These are phyloP conservation scores for Halcyon chelicuti DNA, from an alignment of 2,797 vertebrate species.

Conservation along the genomic window DNA sequence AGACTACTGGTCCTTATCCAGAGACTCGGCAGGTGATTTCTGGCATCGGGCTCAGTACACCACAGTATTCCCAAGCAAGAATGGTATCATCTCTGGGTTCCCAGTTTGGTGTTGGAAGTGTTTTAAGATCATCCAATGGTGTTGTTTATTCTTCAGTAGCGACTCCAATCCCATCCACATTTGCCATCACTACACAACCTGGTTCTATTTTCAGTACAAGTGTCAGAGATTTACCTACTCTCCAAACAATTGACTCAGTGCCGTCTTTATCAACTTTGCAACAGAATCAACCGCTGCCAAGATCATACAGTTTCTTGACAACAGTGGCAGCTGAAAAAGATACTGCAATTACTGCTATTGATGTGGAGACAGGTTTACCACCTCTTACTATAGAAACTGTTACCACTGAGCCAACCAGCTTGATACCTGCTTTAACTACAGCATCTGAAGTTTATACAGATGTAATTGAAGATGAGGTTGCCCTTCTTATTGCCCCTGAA, in stretches of 20 bases:
- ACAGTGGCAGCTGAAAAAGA: slow-evolving; percentile 84
- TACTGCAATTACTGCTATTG: slow-evolving; percentile 77
- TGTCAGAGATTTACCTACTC: slow-evolving; percentile 87
- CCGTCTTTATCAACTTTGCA: slow-evolving; percentile 86
- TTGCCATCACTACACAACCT: slow-evolving; percentile 97
- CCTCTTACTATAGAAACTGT: slow-evolving; percentile 83
- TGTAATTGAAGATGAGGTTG: slow-evolving; percentile 86
- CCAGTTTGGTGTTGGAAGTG: slow-evolving; percentile 87
- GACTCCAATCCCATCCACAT: slow-evolving; percentile 91
- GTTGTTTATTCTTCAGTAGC: slow-evolving; percentile 95
- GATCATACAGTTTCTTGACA: slow-evolving; percentile 91
- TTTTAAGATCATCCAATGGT: slow-evolving; percentile 91
- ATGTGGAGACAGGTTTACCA: slow-evolving; percentile 83
- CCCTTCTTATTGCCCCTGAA: slow-evolving; percentile 87
- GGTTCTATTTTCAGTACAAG: slow-evolving; percentile 94
- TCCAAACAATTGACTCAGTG: slow-evolving; percentile 90
- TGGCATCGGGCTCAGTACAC: slow-evolving; percentile 83
- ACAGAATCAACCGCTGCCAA: slow-evolving; percentile 85
- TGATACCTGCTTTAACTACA: slow-evolving; percentile 84
- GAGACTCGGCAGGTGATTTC: slow-evolving; percentile 85
- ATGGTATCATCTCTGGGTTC: slow-evolving; percentile 81
- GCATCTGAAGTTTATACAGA: slow-evolving; percentile 92
- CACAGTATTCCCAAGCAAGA: slow-evolving; percentile 88
- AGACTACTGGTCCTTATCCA: slow-evolving; percentile 87
- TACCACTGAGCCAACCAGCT: slow-evolving; percentile 82